Evolutionary conservation across 2,113 vertebrate species (phyloP).

Genomic region (Chitala chitala): DNA sequence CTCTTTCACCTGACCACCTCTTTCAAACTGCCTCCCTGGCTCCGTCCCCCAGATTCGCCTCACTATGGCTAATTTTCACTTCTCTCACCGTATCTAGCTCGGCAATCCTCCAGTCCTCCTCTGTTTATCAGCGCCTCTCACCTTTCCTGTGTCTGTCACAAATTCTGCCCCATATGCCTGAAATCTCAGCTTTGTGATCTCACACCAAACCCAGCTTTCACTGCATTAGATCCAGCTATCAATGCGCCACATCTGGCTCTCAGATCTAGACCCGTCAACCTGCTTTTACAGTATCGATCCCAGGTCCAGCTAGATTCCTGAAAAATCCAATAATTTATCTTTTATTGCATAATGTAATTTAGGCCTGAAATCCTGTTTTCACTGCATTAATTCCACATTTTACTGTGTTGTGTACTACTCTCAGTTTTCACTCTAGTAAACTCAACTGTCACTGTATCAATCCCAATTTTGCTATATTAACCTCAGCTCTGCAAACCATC

Average conservation of each 20-base stretch:
- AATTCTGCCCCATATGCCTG: constrained; percentile 61
- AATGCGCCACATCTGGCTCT: not conserved
- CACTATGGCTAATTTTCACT: constrained; percentile 39
- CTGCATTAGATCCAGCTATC: not conserved
- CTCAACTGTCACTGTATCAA: not conserved
- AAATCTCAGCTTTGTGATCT: constrained; percentile 58
- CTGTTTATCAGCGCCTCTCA: constrained; percentile 35
- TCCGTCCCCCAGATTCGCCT: constrained; percentile 25
- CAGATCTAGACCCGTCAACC: not conserved
- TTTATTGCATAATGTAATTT: not conserved
- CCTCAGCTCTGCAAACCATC: not conserved
- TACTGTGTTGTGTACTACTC: not conserved
- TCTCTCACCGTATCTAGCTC: constrained; percentile 49
- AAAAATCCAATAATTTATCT: not conserved
- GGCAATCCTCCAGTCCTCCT: constrained; percentile 31
- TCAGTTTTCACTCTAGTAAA: not conserved
- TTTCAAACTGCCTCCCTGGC: constrained; percentile 32
- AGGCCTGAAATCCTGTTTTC: not conserved
- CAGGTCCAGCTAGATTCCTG: not conserved
- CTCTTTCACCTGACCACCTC: constrained; percentile 32
- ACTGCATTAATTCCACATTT: not conserved
- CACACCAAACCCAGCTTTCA: not conserved
- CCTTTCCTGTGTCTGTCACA: constrained; percentile 58
- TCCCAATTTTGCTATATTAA: not conserved
- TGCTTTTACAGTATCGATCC: not conserved